These are phyloP conservation scores for Mastigias papua DNA, from an alignment of 30 jellyfish, hydroid and myxozoan genomes.

Conservation along the genomic window DNA sequence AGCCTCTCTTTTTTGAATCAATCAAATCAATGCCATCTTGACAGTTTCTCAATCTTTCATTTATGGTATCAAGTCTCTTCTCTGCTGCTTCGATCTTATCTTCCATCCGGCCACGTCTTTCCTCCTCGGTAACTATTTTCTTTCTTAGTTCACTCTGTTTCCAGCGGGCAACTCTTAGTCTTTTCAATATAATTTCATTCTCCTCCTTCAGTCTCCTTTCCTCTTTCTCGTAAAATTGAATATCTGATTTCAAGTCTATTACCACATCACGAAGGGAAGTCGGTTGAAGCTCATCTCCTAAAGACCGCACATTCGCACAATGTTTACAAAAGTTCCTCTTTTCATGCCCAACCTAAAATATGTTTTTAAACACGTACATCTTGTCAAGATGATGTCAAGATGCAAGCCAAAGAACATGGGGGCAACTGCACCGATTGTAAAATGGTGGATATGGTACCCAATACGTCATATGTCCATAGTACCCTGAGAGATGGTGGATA, in stretches of 20 bases:
- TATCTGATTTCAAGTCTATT: constrained; percentile 10
- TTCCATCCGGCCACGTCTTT: constrained; percentile 39
- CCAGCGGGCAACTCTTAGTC: constrained; percentile 29
- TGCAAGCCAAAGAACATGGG: constrained; percentile 58
- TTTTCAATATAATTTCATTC: constrained; percentile 15
- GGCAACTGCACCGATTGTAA: constrained; percentile 5
- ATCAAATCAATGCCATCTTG: not conserved
- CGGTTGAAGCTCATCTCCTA: constrained; percentile 52
- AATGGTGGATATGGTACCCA: too few species aligned
- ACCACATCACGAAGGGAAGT: constrained; percentile 30
- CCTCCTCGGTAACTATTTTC: constrained; percentile 11
- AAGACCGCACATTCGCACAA: constrained; percentile 44
- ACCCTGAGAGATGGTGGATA: too few species aligned
- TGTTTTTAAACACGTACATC: constrained; percentile 11
- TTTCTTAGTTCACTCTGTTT: constrained; percentile 39
- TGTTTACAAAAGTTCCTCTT: constrained; percentile 20
- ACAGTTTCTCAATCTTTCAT: not conserved
- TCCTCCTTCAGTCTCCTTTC: not conserved
- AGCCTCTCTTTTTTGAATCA: not conserved
- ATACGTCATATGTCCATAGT: too few species aligned
- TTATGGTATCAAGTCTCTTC: constrained; percentile 13
- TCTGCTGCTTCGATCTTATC: constrained; percentile 21
- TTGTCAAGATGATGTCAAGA: constrained; percentile 15
- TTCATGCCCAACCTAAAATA: constrained; percentile 41
- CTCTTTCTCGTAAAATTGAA: not conserved